phyloP scores from a whole-genome alignment of 2,888 invertebrate genomes.

The Blastobasis adustella region DNA sequence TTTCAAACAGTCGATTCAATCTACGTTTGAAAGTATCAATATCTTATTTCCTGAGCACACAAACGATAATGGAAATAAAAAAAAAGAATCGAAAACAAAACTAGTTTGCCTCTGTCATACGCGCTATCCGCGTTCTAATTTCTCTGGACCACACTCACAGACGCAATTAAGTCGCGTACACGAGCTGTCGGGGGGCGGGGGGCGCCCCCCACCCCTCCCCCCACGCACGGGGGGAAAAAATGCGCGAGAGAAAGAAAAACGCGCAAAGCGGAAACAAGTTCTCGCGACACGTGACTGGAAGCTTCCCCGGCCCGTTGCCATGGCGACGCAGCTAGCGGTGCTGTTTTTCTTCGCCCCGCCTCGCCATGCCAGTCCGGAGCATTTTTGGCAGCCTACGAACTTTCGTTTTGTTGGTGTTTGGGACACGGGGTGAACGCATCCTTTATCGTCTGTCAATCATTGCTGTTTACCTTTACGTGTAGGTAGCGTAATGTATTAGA shows the following conservation, averaged over 20 bases:
- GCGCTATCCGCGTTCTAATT: constrained; percentile 61
- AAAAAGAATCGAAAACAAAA: neutral
- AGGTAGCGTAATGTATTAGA: too few species aligned
- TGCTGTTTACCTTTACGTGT: too few species aligned
- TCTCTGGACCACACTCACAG: constrained; percentile 74
- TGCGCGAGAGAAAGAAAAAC: constrained; percentile 65
- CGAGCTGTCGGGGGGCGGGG: constrained; percentile 47
- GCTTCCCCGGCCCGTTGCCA: constrained; percentile 67
- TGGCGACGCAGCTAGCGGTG: constrained; percentile 40
- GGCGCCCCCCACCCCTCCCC: constrained; percentile 24
- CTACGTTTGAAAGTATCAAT: too few species aligned
- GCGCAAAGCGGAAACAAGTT: constrained; percentile 66
- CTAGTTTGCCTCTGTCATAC: constrained; percentile 32
- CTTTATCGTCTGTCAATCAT: too few species aligned
- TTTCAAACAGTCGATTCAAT: too few species aligned
- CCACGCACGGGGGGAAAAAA: constrained; percentile 45
- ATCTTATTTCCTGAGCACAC: too few species aligned
- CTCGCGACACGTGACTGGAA: constrained; percentile 70
- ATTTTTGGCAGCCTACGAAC: too few species aligned
- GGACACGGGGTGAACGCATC: too few species aligned
- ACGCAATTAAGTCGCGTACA: constrained; percentile 74
- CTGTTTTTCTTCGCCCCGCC: too few species aligned
- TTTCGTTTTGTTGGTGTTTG: too few species aligned
- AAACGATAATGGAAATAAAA: neutral
- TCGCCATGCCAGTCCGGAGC: too few species aligned